phyloP scores from a whole-genome alignment of 1,140 invertebrate species.

The Bathynomus jamesi region DNA sequence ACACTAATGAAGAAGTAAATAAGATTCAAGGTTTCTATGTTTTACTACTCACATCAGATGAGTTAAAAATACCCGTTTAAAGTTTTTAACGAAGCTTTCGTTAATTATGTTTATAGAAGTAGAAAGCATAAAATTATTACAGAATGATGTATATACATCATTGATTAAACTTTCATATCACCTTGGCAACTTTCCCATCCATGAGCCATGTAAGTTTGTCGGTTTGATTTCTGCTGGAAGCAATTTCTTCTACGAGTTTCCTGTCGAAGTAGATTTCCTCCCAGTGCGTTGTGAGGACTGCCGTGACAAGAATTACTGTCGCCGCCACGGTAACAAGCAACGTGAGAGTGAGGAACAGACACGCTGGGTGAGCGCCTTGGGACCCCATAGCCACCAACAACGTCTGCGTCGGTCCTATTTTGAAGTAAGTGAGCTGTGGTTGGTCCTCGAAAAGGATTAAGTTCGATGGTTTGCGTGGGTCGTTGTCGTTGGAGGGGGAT shows the following conservation, averaged over 20 bases:
- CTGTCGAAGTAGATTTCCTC: conserved; percentile 69
- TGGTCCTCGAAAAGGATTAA: not conserved
- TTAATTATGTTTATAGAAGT: too few species aligned
- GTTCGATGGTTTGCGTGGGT: not conserved
- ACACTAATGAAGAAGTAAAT: too few species aligned
- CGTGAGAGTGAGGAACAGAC: conserved; percentile 44
- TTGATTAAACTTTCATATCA: too few species aligned
- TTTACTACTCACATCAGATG: too few species aligned
- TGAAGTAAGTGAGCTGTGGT: conserved; percentile 4
- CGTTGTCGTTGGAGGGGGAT: not conserved
- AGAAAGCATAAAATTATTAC: too few species aligned
- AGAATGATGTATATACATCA: too few species aligned
- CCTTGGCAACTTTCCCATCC: conserved; percentile 55
- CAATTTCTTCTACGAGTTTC: conserved; percentile 39
- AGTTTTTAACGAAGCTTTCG: too few species aligned
- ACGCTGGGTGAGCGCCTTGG: conserved; percentile 35
- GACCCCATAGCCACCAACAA: conserved; percentile 20
- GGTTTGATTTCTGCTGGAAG: conserved; percentile 35
- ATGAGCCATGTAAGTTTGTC: conserved; percentile 55
- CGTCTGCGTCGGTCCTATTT: conserved; percentile 11
- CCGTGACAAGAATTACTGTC: conserved; percentile 66
- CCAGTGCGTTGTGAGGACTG: conserved; percentile 79
- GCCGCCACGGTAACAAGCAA: conserved; percentile 53
- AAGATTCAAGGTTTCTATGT: too few species aligned
- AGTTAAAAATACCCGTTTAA: too few species aligned